phyloP scores from a whole-genome alignment of 2,888 invertebrate species.

The Bellardia pandia region DNA sequence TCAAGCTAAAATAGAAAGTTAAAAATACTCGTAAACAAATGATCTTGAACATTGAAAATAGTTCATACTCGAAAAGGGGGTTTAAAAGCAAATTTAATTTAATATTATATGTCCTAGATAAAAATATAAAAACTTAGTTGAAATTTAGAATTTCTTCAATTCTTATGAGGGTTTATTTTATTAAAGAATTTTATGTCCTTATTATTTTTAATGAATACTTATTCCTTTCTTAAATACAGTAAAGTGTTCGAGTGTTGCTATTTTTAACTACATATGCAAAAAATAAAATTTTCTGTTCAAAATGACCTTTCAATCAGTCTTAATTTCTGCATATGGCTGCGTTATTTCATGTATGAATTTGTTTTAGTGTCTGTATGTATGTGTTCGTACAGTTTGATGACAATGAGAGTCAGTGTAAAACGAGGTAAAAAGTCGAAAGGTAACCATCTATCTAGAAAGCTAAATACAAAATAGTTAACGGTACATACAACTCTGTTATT shows the following conservation, averaged over 20 bases:
- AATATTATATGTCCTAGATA: not conserved
- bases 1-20: not conserved
- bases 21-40: constrained; percentile 22
- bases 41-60: not conserved
- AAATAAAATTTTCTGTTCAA: constrained; percentile 45
- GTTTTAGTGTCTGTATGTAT: not conserved
- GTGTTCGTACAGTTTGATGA: not conserved
- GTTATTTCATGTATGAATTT: not conserved
- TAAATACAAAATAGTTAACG: not conserved
- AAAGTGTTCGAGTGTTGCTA: not conserved
- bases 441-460: not conserved
- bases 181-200: no score
- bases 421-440: not conserved
- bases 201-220: no score
- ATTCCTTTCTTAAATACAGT: no score
- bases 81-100: not conserved
- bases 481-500: not conserved
- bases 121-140: not conserved
- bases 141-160: no score
- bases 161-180: no score
- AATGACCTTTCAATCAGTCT: constrained; percentile 64
- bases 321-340: constrained; percentile 35
- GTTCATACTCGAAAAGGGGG: not conserved
- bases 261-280: not conserved
- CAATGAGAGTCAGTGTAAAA: not conserved